Conservation (phyloP, 2,888 invertebrate species). For the Polylopha cassiicola region DNA sequence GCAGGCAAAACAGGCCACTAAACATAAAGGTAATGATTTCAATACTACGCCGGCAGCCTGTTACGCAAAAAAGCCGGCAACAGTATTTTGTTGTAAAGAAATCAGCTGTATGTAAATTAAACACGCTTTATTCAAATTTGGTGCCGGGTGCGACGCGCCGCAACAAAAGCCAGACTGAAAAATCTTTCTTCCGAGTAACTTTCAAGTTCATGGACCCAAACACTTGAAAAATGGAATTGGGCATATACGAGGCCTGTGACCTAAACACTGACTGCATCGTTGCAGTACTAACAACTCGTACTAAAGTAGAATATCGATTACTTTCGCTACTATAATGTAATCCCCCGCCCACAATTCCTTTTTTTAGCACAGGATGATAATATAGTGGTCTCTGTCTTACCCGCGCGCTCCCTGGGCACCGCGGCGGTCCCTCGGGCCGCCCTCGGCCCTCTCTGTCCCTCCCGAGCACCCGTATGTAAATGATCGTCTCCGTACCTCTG, state of each 20-base stretch:
- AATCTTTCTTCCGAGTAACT: too few relatives aligned
- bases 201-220: conserved; percentile 17
- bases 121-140: conserved; percentile 21
- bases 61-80: too few relatives aligned
- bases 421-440: conserved; percentile 45
- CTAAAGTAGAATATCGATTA: conserved; percentile 79
- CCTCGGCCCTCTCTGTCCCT: conserved; percentile 38
- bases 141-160: conserved; percentile 8
- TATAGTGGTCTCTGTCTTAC: conserved; percentile 69
- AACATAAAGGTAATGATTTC: too few relatives aligned
- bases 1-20: too few relatives aligned
- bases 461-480: conserved; percentile 73
- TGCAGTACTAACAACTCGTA: conserved; percentile 74
- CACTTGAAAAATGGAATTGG: conserved; percentile 17
- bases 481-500: conserved; percentile 66
- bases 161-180: neutral
- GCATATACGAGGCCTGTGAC: conserved; percentile 51
- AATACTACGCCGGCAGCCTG: too few relatives aligned
- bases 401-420: conserved; percentile 45
- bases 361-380: conserved; percentile 69
- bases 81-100: conserved; percentile 19
- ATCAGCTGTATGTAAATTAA: conserved; percentile 23
- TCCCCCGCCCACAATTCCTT: conserved; percentile 78
- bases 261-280: conserved; percentile 66
- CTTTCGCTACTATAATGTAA: conserved; percentile 79